phyloP scores from a whole-genome alignment of 2,888 invertebrate species.

The Sinotaia quadrata region DNA sequence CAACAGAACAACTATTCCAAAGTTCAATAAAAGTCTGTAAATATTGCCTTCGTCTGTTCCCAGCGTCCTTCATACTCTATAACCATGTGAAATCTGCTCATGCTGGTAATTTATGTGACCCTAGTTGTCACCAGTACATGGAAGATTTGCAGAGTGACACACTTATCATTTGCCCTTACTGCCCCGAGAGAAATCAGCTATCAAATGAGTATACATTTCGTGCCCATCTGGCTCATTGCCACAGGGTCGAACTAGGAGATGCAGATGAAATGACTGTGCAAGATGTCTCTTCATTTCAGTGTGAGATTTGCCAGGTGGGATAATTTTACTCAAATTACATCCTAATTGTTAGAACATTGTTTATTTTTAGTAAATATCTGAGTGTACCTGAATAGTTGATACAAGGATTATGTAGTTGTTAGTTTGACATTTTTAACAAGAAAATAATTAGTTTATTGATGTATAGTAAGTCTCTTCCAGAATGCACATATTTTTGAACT shows the following conservation, averaged over 20 bases:
- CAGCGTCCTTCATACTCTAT: neutral
- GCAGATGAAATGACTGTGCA: neutral
- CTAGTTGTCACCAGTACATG: neutral
- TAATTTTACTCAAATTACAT: too few relatives aligned
- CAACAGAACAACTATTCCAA: neutral
- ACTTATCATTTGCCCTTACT: slow-evolving; percentile 10
- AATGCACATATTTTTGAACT: too few relatives aligned
- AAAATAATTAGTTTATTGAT: too few relatives aligned
- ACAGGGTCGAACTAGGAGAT: neutral
- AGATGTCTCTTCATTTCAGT: neutral
- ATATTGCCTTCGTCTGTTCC: slow-evolving; percentile 20
- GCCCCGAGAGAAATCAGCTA: neutral
- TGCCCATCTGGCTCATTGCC: neutral
- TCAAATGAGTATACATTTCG: slow-evolving; percentile 14
- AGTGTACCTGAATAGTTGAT: too few relatives aligned
- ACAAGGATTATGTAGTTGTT: too few relatives aligned
- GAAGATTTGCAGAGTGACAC: slow-evolving; percentile 1
- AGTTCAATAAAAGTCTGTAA: neutral
- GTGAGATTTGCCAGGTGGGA: slow-evolving; percentile 21
- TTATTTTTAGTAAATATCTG: too few relatives aligned
- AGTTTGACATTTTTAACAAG: too few relatives aligned
- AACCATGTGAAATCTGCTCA: slow-evolving; percentile 15
- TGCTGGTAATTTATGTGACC: neutral
- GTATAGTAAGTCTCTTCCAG: too few relatives aligned
- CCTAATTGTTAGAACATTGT: too few relatives aligned